These are phyloP conservation scores for Teinopalpus imperialis DNA, from an alignment of 2,888 invertebrate genomes.

Conservation along the genomic window DNA sequence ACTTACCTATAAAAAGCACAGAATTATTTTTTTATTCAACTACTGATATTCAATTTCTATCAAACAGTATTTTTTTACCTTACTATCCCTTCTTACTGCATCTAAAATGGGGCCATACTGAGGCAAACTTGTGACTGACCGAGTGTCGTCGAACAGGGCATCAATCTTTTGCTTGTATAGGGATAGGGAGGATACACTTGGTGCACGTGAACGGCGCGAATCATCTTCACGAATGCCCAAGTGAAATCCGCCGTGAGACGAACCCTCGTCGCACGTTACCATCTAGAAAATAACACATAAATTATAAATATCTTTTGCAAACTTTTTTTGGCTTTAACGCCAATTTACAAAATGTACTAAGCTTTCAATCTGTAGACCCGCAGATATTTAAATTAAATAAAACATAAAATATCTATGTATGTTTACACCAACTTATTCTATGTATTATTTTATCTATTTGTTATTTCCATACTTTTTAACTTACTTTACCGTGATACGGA, in stretches of 20 bases:
- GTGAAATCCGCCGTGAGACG: conserved; percentile 67
- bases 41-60: too few relatives aligned
- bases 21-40: conserved; percentile 5
- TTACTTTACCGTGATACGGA: too few relatives aligned
- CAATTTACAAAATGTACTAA: too few relatives aligned
- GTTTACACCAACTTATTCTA: too few relatives aligned
- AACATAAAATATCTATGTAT: too few relatives aligned
- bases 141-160: conserved; percentile 89
- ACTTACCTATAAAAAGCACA: conserved; percentile 50
- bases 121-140: conserved; percentile 79
- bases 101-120: conserved; percentile 52
- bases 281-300: conserved; percentile 48
- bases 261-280: conserved; percentile 72
- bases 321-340: too few relatives aligned
- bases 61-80: too few relatives aligned
- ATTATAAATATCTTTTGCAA: too few relatives aligned
- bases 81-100: conserved; percentile 57
- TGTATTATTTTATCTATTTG: too few relatives aligned
- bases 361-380: too few relatives aligned
- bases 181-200: conserved; percentile 81
- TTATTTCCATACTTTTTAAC: too few relatives aligned
- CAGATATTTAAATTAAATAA: too few relatives aligned
- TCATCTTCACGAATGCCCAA: conserved; percentile 69
- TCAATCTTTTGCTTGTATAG: conserved; percentile 93
- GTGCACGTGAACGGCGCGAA: conserved; percentile 60